Percentiles rank a stretch among this genome's conserved stretches.
Evolutionary conservation across 1,140 invertebrate genomes (phyloP).

Genomic region (Radopholus similis): DNA sequence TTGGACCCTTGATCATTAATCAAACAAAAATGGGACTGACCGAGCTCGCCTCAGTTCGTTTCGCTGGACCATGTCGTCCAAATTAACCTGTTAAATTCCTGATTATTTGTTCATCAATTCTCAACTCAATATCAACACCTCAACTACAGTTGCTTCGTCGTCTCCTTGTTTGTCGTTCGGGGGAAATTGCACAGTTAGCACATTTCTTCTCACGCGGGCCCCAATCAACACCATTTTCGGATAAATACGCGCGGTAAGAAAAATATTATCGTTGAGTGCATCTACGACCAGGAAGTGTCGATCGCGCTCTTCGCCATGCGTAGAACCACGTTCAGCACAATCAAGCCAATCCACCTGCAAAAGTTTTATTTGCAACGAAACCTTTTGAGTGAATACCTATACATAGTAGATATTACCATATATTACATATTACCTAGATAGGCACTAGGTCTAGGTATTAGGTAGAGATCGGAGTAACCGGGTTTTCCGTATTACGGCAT

Average conservation of each 20-base stretch:
- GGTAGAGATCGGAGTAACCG: too few species aligned
- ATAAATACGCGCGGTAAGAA: slow-evolving; percentile 30
- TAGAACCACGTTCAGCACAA: slow-evolving; percentile 15
- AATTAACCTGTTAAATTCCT: too few species aligned
- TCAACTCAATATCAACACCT: not conserved
- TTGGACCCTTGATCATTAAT: too few species aligned
- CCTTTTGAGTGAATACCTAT: too few species aligned
- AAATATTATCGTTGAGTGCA: slow-evolving; percentile 19
- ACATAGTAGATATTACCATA: not conserved
- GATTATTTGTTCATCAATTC: too few species aligned
- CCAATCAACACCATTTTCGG: slow-evolving; percentile 32
- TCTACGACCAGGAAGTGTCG: slow-evolving; percentile 34
- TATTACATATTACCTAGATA: too few species aligned
- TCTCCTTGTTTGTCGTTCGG: not conserved
- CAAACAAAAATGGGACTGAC: not conserved
- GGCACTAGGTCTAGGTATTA: too few species aligned
- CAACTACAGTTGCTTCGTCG: not conserved
- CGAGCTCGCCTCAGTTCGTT: not conserved
- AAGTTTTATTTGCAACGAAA: not conserved
- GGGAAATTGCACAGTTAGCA: slow-evolving; percentile 12
- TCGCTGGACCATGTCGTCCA: not conserved
- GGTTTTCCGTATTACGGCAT: too few species aligned
- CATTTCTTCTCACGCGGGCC: slow-evolving; percentile 6
- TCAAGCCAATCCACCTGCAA: slow-evolving; percentile 32
- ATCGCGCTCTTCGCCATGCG: slow-evolving; percentile 27